A percentile compares a stretch with the other conserved stretches of the same genome.
Conservation (phyloP, 2,888 invertebrate species). For the Machimus atricapillus region DNA sequence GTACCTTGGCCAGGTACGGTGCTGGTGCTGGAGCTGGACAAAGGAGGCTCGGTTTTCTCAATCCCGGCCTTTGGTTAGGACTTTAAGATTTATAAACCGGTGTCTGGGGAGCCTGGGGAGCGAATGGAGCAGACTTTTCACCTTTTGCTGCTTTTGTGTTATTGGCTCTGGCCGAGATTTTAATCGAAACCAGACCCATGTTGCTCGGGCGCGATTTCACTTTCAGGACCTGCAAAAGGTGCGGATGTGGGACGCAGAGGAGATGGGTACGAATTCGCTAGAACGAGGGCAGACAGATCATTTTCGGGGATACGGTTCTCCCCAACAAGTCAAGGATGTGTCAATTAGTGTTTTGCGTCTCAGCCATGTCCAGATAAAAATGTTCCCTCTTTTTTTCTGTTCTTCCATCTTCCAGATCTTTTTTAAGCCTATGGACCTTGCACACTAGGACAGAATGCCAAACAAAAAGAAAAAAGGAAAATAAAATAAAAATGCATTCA, state of each 20-base stretch:
- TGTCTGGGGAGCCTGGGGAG: background rate
- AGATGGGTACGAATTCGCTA: background rate
- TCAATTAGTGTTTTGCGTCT: conserved; percentile 33
- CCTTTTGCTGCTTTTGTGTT: conserved; percentile 18
- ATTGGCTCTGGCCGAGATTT: conserved; percentile 32
- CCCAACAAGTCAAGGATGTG: conserved; percentile 33
- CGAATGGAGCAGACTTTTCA: background rate
- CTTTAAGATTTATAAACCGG: background rate
- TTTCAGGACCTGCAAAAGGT: background rate
- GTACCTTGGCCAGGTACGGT: background rate
- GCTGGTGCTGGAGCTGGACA: background rate
- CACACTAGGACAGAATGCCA: background rate
- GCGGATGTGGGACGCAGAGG: background rate
- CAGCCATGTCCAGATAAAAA: background rate
- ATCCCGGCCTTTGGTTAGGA: background rate
- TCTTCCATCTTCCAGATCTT: background rate
- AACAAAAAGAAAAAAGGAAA: background rate
- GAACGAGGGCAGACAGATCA: background rate
- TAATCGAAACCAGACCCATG: conserved; percentile 26
- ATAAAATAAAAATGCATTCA: background rate
- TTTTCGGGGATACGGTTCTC: background rate
- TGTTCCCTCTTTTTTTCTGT: background rate
- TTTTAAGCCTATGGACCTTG: background rate
- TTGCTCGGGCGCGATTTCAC: conserved; percentile 11
- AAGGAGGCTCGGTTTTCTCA: background rate